A percentile compares a stretch with the other conserved stretches of the same genome.
These are phyloP conservation scores for Orthosia incerta DNA, from an alignment of 2,888 invertebrate genomes.

Conservation along the genomic window DNA sequence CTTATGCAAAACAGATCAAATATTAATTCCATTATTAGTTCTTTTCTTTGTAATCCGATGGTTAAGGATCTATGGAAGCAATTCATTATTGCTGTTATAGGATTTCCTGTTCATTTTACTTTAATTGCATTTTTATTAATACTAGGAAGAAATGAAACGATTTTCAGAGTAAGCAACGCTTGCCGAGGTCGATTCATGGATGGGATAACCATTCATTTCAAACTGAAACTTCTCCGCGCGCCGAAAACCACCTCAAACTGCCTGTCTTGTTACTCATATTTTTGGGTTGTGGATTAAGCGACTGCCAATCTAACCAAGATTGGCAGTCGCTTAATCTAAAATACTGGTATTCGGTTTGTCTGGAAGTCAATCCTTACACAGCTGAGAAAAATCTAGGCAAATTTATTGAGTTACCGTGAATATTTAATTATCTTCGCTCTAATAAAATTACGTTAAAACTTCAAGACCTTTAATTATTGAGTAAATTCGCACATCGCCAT, in stretches of 20 bases:
- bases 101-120: not conserved
- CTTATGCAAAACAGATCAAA: slow-evolving; percentile 33
- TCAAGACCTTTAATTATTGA: not conserved
- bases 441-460: no score
- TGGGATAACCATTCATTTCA: not conserved
- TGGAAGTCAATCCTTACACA: no score
- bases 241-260: not conserved
- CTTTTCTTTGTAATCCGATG: not conserved
- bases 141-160: not conserved
- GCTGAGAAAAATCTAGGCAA: no score
- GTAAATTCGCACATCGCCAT: not conserved
- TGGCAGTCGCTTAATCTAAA: not conserved
- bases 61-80: not conserved
- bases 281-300: no score
- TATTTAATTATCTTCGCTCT: no score
- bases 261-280: not conserved
- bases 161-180: not conserved
- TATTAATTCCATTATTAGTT: slow-evolving; percentile 12
- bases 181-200: not conserved
- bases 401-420: no score
- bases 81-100: not conserved
- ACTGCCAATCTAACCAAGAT: no score
- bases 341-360: not conserved
- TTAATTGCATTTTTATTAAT: not conserved
- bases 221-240: not conserved